A percentile compares a stretch with the other conserved stretches of the same genome.
phyloP scores from a whole-genome alignment of 2,888 invertebrate genomes.

The Phortica okadai region DNA sequence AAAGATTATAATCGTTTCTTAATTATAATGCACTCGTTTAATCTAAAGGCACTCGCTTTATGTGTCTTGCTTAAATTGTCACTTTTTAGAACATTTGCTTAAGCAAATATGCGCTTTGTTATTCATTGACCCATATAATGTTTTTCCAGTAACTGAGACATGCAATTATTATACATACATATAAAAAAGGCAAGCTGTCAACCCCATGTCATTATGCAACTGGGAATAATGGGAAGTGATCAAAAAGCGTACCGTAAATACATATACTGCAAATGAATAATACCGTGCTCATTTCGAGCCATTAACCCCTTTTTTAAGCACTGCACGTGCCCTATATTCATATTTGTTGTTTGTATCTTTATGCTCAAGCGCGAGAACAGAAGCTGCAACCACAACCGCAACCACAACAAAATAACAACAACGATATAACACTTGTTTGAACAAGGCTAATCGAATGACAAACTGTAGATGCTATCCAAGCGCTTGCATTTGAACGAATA shows the following conservation, averaged over 20 bases:
- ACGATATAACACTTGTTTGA: neutral
- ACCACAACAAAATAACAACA: neutral
- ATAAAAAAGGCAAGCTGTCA: neutral
- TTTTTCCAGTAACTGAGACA: neutral
- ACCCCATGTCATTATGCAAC: neutral
- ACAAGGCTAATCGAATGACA: constrained; percentile 19
- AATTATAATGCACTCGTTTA: too few species aligned
- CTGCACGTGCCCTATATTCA: constrained; percentile 10
- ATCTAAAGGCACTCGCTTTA: too few species aligned
- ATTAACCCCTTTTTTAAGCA: neutral
- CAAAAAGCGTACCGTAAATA: constrained; percentile 6
- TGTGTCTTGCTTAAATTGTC: too few species aligned
- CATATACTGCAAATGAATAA: neutral
- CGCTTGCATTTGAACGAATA: neutral
- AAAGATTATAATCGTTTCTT: too few species aligned
- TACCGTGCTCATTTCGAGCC: neutral
- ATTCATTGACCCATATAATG: neutral
- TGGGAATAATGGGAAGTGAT: neutral
- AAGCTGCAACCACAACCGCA: neutral
- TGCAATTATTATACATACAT: neutral
- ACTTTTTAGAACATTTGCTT: too few species aligned
- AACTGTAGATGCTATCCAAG: neutral
- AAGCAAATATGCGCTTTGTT: too few species aligned
- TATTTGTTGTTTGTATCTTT: neutral
- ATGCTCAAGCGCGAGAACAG: neutral